phyloP scores from a whole-genome alignment of 2,797 vertebrate genomes.

The Coregonus sp. region DNA sequence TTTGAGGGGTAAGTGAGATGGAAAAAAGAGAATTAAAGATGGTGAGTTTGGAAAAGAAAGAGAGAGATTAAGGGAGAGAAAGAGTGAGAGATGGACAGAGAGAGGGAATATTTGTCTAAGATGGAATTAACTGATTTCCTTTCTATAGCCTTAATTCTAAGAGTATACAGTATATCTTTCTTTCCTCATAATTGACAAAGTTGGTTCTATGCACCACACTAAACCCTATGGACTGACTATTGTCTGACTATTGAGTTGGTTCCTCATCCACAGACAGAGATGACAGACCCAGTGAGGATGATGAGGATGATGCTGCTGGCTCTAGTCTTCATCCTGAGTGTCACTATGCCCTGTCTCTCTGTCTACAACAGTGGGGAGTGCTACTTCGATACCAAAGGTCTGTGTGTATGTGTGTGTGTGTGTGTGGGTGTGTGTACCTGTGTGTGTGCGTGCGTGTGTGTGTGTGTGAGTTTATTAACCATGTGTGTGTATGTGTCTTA shows the following conservation, averaged over 20 bases:
- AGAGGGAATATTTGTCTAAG: too few species aligned
- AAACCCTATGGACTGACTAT: background rate
- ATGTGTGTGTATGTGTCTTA: constrained; percentile 1
- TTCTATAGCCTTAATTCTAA: too few species aligned
- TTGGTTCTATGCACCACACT: too few species aligned
- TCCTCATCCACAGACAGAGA: constrained; percentile 41
- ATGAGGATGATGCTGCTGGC: constrained; percentile 40
- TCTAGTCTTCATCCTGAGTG: constrained; percentile 58
- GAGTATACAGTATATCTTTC: background rate
- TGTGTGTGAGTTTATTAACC: background rate
- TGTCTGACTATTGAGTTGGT: background rate
- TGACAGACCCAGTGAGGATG: constrained; percentile 47
- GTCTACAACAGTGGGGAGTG: constrained; percentile 73
- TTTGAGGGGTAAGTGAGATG: constrained; percentile 34
- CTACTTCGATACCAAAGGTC: constrained; percentile 81
- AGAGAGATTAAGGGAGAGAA: background rate
- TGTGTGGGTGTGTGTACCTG: background rate
- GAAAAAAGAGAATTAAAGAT: background rate
- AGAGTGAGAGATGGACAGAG: background rate
- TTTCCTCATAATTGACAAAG: background rate
- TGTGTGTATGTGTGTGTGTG: constrained; percentile 5
- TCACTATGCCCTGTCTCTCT: constrained; percentile 52
- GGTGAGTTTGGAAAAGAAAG: background rate
- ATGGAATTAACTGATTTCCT: too few species aligned
- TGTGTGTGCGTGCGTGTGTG: constrained; percentile 43